Evolutionary conservation across 2,797 vertebrate species (phyloP).

Genomic region (Eidolon dupreanum): DNA sequence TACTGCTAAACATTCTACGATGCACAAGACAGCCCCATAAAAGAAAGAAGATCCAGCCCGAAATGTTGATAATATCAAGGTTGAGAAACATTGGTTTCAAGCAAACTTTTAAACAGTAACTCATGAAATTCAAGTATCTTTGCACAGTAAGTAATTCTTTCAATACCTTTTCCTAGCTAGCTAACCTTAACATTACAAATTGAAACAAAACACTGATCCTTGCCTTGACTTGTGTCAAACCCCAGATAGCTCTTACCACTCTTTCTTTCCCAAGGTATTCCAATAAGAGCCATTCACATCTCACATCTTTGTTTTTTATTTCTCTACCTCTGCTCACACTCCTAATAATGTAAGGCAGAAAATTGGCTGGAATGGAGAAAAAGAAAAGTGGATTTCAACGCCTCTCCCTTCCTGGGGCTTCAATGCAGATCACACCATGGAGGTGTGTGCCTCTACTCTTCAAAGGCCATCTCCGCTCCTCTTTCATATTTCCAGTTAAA

Average conservation of each 20-base stretch:
- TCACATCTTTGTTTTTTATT: neutral
- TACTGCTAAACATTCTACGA: neutral
- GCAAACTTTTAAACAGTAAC: neutral
- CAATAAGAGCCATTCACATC: neutral
- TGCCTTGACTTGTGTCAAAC: neutral
- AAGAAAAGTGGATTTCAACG: neutral
- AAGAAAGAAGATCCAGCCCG: neutral
- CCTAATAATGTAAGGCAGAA: neutral
- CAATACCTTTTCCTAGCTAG: neutral
- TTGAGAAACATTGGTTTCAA: neutral
- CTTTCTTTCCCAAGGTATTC: neutral
- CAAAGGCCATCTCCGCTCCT: neutral
- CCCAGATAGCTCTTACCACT: neutral
- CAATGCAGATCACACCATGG: neutral
- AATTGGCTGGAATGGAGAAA: neutral
- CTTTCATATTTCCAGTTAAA: neutral
- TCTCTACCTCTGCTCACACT: neutral
- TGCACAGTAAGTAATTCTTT: neutral
- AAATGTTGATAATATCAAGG: neutral
- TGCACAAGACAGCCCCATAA: neutral
- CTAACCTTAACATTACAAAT: neutral
- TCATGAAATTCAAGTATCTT: neutral
- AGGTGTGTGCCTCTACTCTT: fast-evolving
- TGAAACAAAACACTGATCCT: neutral
- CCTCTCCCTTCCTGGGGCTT: neutral